Conservation (phyloP, 2,113 vertebrate species). For the Oryctolagus cuniculus region DNA sequence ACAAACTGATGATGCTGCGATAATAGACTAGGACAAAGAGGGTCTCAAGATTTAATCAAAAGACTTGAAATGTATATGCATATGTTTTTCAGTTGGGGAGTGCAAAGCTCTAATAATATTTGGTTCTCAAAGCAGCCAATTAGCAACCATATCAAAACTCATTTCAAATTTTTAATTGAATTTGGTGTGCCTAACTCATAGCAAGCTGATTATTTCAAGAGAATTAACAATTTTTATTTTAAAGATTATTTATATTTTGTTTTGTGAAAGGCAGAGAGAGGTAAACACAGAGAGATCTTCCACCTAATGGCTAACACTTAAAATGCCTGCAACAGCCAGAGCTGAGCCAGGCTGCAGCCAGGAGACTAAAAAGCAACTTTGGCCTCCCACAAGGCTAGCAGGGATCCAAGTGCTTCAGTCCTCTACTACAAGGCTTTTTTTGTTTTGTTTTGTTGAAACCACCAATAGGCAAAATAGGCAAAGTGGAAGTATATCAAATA, state of each 20-base stretch:
- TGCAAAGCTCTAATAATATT: background rate
- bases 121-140: background rate
- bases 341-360: no score
- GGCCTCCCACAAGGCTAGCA: no score
- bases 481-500: background rate
- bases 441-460: background rate
- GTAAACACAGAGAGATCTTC: no score
- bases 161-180: slow-evolving; percentile 17
- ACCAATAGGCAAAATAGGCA: background rate
- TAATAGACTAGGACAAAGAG: background rate
- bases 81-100: background rate
- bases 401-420: no score
- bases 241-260: no score
- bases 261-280: no score
- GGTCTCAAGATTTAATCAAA: background rate
- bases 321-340: no score
- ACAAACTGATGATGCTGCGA: background rate
- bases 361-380: no score
- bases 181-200: background rate
- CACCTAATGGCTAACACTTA: no score
- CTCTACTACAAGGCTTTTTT: background rate
- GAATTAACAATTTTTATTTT: background rate
- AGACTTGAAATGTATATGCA: background rate
- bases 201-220: background rate
- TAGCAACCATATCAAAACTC: background rate